Base-by-base conservation (phyloP, 2,113 vertebrate genomes). In the Rhea americana region DNA sequence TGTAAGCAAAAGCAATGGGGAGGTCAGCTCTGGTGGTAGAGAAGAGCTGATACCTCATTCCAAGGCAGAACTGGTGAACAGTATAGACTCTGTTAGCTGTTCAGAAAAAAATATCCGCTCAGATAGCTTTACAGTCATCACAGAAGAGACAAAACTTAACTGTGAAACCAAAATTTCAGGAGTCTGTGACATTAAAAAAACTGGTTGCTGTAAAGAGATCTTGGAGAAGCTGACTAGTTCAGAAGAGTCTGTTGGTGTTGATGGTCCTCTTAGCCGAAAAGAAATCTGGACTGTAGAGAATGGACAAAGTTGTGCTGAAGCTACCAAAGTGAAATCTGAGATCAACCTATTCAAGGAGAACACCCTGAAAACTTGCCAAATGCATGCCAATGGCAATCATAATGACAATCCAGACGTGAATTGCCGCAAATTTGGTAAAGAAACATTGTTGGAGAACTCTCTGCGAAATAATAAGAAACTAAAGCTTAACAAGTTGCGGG, bases 221-320 rank as follows among this genome's bases (percentile, higher is more conserved):
- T 76, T 97, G 37, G 95, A 91, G 59, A 97, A 94, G 91, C 97
- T 97, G 13, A 85, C 97, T 77, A 97, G 97, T 95, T 96, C 97
- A 74, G 96, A 89, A 91, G 97, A 97, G 81, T 65, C 96, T 89
- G 76, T 90, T 93, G 82, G 80, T 77, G 93, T 96, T 66, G 95
- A 89, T 71, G 96, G 96, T 62, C 96, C 97, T 50, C 86, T 96
- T 32, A 97, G 97, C 95, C 95, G 96, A 39, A 92, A 96, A 85
- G 96, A 97, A 89, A 68, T 98, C 79, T 92, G 76, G 10, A 87
- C 97, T 93, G 92, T 97, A 93, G 97, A 96, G 94, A 98, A 98
- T 87, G 97, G 93, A 50, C 96, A 97, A 75, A 95, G 90, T 93
- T 95, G 82, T 61, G 59, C 81, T 66, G 98, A 98, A 87, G 67